Percentiles rank a stretch among this genome's conserved stretches.
Conservation (phyloP, 2,113 vertebrate genomes). For the Patagioenas fasciata region DNA sequence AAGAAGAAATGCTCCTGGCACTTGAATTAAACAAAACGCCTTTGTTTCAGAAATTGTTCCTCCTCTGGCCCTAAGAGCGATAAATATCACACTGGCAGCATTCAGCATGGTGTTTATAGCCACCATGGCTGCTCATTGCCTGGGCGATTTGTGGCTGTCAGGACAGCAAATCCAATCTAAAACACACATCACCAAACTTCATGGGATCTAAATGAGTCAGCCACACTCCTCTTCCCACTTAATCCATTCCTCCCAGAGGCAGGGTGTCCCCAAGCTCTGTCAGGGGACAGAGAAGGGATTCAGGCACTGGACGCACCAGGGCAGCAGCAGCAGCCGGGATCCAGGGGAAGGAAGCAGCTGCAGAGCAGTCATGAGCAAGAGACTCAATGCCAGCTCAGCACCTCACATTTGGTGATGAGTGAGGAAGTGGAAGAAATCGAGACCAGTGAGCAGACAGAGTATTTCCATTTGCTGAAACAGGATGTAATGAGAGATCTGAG, state of each 20-base stretch:
- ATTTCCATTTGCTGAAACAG: neutral
- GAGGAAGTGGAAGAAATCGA: slow-evolving; percentile 33
- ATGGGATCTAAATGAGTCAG: neutral
- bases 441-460: neutral
- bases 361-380: neutral
- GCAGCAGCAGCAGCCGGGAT: neutral
- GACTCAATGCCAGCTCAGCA: neutral
- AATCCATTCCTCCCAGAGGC: neutral
- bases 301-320: fast-evolving
- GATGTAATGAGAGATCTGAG: slow-evolving; percentile 38
- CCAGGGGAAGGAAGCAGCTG: neutral
- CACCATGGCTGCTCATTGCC: neutral
- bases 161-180: neutral
- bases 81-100: neutral
- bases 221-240: neutral
- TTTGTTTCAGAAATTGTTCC: neutral
- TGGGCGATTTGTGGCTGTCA: neutral
- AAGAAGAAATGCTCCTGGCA: neutral
- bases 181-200: neutral
- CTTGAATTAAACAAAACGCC: neutral
- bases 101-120: neutral
- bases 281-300: neutral
- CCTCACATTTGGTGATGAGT: neutral
- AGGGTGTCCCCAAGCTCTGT: neutral
- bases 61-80: neutral